phyloP scores from a whole-genome alignment of 2,797 vertebrate genomes.

The Hafferia zeledoni region DNA sequence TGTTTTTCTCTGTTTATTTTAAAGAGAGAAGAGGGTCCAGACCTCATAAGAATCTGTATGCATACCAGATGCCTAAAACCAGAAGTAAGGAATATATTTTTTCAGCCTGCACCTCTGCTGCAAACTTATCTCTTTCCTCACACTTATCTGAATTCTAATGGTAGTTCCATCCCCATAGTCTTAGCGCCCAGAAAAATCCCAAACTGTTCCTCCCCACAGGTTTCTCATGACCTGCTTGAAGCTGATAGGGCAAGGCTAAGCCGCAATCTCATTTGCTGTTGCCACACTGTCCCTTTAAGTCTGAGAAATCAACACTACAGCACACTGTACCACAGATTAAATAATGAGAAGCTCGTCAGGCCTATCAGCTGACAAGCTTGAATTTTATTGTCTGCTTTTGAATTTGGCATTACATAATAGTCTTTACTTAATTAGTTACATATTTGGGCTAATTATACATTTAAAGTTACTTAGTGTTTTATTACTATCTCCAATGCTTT shows the following conservation, averaged over 20 bases:
- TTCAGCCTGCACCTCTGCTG: background rate
- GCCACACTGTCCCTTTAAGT: background rate
- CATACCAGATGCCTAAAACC: background rate
- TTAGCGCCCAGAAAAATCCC: background rate
- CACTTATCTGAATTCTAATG: background rate
- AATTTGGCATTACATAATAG: background rate
- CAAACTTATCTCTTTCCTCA: background rate
- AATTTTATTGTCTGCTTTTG: background rate
- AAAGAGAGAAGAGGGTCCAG: background rate
- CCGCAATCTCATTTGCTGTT: background rate
- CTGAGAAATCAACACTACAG: background rate
- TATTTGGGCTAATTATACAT: background rate
- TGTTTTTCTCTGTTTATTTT: background rate
- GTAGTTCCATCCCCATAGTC: no score
- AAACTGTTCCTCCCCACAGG: background rate
- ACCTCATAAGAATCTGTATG: background rate
- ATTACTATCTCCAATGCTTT: background rate
- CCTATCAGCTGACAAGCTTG: background rate
- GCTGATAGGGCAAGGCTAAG: background rate
- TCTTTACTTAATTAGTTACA: background rate
- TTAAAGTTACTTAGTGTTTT: background rate
- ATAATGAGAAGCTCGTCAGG: background rate
- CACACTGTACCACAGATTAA: fast-evolving
- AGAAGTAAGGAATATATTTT: background rate
- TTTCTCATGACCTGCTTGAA: background rate